A percentile compares a stretch with the other conserved stretches of the same genome.
These are phyloP conservation scores for Schizopygopsis pylzovi DNA, from an alignment of 2,797 vertebrate genomes.

Conservation along the genomic window DNA sequence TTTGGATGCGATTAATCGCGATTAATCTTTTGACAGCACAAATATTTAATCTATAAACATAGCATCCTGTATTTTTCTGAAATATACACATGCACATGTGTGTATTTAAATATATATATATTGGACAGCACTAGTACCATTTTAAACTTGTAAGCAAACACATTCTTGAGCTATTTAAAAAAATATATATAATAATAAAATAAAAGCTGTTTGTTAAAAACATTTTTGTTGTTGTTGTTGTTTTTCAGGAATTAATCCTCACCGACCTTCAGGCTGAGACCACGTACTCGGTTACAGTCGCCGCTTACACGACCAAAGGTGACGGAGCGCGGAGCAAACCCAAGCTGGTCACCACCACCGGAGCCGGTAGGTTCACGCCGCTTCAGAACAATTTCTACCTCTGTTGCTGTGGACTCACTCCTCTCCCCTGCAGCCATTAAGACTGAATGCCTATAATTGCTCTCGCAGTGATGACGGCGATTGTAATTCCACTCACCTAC, in stretches of 20 bases:
- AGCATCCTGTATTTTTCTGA: too few relatives aligned
- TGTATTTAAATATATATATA: too few relatives aligned
- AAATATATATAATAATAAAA: too few relatives aligned
- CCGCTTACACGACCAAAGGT: conserved; percentile 97
- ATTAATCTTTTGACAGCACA: too few relatives aligned
- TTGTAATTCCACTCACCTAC: conserved; percentile 63
- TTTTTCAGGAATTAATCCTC: conserved; percentile 93
- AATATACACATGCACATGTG: too few relatives aligned
- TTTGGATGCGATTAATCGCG: too few relatives aligned
- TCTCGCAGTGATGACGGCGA: conserved; percentile 61
- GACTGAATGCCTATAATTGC: conserved; percentile 62
- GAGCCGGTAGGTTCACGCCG: conserved; percentile 84
- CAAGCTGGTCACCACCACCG: conserved; percentile 93
- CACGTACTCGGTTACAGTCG: conserved; percentile 94
- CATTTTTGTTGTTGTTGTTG: not conserved
- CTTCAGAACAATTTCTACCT: conserved; percentile 13
- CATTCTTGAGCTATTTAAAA: not conserved
- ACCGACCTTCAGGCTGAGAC: conserved; percentile 94
- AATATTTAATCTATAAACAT: too few relatives aligned
- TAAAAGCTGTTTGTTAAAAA: not conserved
- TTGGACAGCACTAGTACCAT: too few relatives aligned
- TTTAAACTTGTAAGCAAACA: not conserved
- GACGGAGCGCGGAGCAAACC: conserved; percentile 98
- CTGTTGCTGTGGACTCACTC: conserved; percentile 17
- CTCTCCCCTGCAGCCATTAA: conserved; percentile 43